These are phyloP conservation scores for Magallana ariakensis DNA, from an alignment of 1,140 invertebrate genomes.

Conservation along the genomic window DNA sequence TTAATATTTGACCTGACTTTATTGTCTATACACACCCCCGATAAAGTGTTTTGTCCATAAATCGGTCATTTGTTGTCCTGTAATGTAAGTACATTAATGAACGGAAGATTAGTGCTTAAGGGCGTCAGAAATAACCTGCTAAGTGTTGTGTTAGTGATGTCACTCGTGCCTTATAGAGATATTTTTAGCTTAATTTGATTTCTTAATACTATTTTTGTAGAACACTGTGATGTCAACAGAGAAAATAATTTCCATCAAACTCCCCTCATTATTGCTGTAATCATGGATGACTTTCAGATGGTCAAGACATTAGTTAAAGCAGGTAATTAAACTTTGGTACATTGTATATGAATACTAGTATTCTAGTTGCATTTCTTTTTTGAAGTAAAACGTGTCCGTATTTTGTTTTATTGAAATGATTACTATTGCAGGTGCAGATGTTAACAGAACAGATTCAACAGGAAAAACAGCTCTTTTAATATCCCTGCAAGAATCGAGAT, in stretches of 20 bases:
- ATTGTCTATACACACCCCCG: background rate
- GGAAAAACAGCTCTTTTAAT: slow-evolving; percentile 50
- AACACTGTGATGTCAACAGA: slow-evolving; percentile 48
- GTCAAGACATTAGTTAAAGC: slow-evolving; percentile 49
- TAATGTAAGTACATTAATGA: background rate
- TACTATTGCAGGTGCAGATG: slow-evolving; percentile 17
- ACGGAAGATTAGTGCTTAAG: background rate
- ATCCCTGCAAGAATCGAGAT: slow-evolving; percentile 26
- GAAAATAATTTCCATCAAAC: slow-evolving; percentile 44
- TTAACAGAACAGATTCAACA: slow-evolving; percentile 41
- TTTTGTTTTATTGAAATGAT: too few species aligned
- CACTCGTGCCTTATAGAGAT: background rate
- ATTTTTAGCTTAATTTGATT: background rate
- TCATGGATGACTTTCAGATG: slow-evolving; percentile 50
- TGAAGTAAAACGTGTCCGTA: too few species aligned
- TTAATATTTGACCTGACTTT: background rate
- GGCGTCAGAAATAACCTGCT: background rate
- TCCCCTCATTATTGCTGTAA: slow-evolving; percentile 45
- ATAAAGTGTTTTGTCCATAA: background rate
- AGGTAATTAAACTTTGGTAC: slow-evolving; percentile 31
- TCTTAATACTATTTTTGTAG: background rate
- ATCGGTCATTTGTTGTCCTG: background rate
- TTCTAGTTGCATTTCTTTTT: too few species aligned
- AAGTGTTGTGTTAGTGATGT: too few species aligned
- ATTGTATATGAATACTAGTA: background rate